Percentiles rank a stretch among this genome's conserved stretches.
These are phyloP conservation scores for Lipophrys pholis DNA, from an alignment of 2,113 vertebrate species.

Conservation along the genomic window DNA sequence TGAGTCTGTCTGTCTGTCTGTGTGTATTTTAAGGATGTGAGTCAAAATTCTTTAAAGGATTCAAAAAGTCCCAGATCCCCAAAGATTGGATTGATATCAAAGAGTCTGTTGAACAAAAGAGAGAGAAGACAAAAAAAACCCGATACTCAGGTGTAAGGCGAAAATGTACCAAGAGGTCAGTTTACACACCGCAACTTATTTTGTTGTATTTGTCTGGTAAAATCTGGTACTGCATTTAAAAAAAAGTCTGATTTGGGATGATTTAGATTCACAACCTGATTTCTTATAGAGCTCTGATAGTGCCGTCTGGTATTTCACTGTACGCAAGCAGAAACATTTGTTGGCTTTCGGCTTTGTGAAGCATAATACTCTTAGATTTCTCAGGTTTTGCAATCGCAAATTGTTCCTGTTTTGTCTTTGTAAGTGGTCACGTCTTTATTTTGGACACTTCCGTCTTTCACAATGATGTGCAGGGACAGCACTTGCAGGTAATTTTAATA, in stretches of 20 bases:
- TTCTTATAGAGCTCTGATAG: not conserved
- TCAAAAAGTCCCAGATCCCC: constrained; percentile 38
- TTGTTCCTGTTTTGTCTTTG: constrained; percentile 74
- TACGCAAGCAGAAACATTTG: not conserved
- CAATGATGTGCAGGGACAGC: not conserved
- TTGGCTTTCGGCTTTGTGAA: not conserved
- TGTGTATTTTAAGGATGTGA: constrained; percentile 56
- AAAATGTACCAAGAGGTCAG: constrained; percentile 22
- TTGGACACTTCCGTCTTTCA: constrained; percentile 60
- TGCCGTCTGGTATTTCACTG: not conserved
- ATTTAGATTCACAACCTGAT: too few relatives aligned
- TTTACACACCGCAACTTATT: not conserved
- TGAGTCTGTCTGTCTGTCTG: constrained; percentile 34
- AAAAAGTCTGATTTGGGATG: too few relatives aligned
- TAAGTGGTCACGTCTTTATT: constrained; percentile 54
- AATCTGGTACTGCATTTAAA: too few relatives aligned
- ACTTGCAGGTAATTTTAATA: not conserved
- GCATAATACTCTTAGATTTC: constrained; percentile 17
- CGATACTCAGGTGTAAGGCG: too few relatives aligned
- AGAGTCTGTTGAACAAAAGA: constrained; percentile 71
- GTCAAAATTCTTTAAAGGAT: constrained; percentile 63
- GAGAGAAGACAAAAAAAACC: not conserved
- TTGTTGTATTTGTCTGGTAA: not conserved
- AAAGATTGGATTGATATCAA: constrained; percentile 63
- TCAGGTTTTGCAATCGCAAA: constrained; percentile 70